A percentile compares a stretch with the other conserved stretches of the same genome.
Evolutionary conservation across 1,140 invertebrate species (phyloP).

Genomic region (Drosophila teissieri): DNA sequence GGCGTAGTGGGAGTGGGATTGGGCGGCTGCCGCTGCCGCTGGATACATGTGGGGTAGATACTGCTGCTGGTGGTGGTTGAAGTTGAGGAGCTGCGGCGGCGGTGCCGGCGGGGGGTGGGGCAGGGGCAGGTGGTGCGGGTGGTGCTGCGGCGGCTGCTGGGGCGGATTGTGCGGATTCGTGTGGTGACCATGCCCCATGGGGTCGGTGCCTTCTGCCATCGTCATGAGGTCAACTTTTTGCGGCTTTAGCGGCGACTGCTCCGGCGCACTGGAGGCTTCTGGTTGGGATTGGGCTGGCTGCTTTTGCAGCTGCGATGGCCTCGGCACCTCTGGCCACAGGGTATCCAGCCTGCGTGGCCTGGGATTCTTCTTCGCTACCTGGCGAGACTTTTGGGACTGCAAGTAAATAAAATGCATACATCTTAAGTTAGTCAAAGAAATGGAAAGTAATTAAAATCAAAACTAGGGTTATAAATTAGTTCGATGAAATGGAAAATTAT

Average conservation of each 20-base stretch:
- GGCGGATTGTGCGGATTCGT: constrained; percentile 74
- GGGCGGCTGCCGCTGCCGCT: constrained; percentile 45
- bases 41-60: constrained; percentile 60
- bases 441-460: not conserved
- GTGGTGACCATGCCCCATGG: constrained; percentile 84
- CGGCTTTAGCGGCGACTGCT: constrained; percentile 45
- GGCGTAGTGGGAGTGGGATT: constrained; percentile 51
- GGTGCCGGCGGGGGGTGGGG: constrained; percentile 45
- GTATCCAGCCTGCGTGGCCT: constrained; percentile 42
- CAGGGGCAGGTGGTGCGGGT: constrained; percentile 66
- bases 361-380: constrained; percentile 47
- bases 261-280: constrained; percentile 27
- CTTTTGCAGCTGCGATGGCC: constrained; percentile 10
- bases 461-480: constrained; percentile 5
- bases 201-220: constrained; percentile 85
- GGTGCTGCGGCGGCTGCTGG: constrained; percentile 58
- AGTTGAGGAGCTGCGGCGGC: constrained; percentile 48
- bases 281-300: constrained; percentile 5
- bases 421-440: not conserved
- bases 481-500: not conserved
- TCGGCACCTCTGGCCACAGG: constrained; percentile 17
- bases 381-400: constrained; percentile 35
- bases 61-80: constrained; percentile 56
- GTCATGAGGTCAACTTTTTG: constrained; percentile 84
- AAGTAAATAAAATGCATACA: not conserved